Percentiles rank a stretch among this genome's conserved stretches.
These are phyloP conservation scores for Melitaea athalia DNA, from an alignment of 2,888 invertebrate species.

Conservation along the genomic window DNA sequence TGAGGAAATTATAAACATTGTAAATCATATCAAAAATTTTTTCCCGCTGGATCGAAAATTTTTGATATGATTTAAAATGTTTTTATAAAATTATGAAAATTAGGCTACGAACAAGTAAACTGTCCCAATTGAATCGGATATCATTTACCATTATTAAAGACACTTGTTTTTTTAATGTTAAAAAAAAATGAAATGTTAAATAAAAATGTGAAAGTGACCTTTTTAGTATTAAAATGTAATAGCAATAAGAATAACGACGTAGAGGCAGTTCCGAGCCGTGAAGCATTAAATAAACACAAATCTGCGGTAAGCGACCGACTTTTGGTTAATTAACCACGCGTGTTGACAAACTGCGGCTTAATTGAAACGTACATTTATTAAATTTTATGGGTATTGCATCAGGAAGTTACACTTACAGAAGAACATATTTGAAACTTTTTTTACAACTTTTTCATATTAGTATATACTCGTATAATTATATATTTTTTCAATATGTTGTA, in stretches of 20 bases:
- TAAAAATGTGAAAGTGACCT: background rate
- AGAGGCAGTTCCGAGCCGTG: constrained; percentile 12
- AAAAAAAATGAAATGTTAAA: background rate
- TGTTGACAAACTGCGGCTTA: constrained; percentile 34
- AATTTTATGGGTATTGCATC: constrained; percentile 20
- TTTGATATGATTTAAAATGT: no score
- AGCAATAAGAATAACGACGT: background rate
- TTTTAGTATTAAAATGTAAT: background rate
- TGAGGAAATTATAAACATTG: no score
- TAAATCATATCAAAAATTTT: no score
- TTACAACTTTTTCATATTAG: background rate
- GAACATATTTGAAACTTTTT: background rate
- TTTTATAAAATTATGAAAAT: no score
- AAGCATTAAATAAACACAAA: constrained; percentile 35
- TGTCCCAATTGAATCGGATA: no score
- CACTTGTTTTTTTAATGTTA: no score
- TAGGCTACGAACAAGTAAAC: no score
- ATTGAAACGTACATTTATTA: constrained; percentile 28
- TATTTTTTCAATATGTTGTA: background rate
- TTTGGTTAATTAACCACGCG: constrained; percentile 42
- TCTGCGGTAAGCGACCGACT: constrained; percentile 35
- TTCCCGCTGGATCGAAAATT: no score
- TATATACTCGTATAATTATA: background rate
- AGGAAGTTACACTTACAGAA: background rate
- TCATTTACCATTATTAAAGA: no score